Evolutionary conservation across 2,888 invertebrate species (phyloP).

Genomic region (Perdita meconis): DNA sequence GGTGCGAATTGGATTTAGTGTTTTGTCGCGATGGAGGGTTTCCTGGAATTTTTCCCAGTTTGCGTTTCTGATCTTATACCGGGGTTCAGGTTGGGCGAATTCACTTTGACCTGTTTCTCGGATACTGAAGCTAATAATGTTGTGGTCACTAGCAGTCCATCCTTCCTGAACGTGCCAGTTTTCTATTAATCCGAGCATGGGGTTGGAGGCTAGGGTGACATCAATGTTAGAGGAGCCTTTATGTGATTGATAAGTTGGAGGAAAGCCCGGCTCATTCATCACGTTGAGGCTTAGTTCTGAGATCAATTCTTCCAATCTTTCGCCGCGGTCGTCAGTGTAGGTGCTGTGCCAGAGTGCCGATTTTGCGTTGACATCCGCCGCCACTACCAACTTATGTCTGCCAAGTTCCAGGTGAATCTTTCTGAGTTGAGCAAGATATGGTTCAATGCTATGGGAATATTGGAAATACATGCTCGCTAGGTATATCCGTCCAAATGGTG

Average conservation of each 20-base stretch:
- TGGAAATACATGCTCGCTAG: slow-evolving; percentile 8
- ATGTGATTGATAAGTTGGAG: not conserved
- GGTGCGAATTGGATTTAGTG: not conserved
- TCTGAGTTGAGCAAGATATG: not conserved
- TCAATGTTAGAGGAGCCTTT: not conserved
- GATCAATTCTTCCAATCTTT: not conserved
- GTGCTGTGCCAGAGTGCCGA: not conserved
- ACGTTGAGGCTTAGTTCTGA: fast-evolving
- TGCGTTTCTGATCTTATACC: not conserved
- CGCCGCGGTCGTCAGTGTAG: not conserved
- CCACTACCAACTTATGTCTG: not conserved
- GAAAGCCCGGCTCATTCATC: not conserved
- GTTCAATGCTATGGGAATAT: not conserved
- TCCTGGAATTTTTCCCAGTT: not conserved
- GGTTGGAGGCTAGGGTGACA: not conserved
- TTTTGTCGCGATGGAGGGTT: not conserved
- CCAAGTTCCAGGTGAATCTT: fast-evolving
- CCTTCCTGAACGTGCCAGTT: not conserved
- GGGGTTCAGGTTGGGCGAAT: not conserved
- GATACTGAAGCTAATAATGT: not conserved
- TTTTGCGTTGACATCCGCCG: not conserved
- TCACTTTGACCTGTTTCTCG: too few species aligned
- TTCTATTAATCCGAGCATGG: fast-evolving
- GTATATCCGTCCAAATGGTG: not conserved
- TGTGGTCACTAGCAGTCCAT: slow-evolving; percentile 12